Evolutionary conservation across 2,113 vertebrate genomes (phyloP), one percentile per base, ranked within the genome.

Genomic region (Corapipo altera): DNA sequence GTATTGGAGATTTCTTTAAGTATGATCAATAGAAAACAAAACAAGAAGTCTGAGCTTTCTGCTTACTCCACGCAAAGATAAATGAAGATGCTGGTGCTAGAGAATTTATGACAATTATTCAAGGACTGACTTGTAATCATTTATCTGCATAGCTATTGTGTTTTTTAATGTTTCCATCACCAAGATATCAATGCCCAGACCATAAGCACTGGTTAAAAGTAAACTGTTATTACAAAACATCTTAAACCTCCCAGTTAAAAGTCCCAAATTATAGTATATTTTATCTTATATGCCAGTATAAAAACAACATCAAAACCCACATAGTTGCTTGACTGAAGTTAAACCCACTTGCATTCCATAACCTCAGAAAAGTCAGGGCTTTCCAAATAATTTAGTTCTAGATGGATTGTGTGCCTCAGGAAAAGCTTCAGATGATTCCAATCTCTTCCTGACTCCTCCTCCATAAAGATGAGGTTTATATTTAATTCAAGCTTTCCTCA

Each of bases 401-500:
- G 22, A 9, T 89, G 20, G 35, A 74, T 9, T 90, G 37, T 75
- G 44, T 59, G 81, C 49, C 64, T 71, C 77, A 51, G 59, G 89
- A 90, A 94, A 89, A 7, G 30, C 11, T 90, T 79, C 33, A 62
- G 37, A 62, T 12, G 7, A 93, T 66, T 66, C 64, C 65, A 33
- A 49, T 75, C 58, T 88, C 57, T 57, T 37, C 55, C 43, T 64
- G 37, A 81, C 74, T 96, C 67, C 90, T 96, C 75, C 79, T 94
- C 74, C 46, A 65, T 52, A 78, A 80, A 94, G 66, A 96, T 80
- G 49, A 93, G 19, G 77, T 9, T 95, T 70, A 59, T 89, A 67
- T 64, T 95, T 95, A 90, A 97, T 93, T 96, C 59, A 57, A 54
- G 76, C 24, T 13, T 57, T 46, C 88, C 77, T 90, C 65, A 71